Conservation (phyloP, 2,797 vertebrate species). For the Lemur catta region DNA sequence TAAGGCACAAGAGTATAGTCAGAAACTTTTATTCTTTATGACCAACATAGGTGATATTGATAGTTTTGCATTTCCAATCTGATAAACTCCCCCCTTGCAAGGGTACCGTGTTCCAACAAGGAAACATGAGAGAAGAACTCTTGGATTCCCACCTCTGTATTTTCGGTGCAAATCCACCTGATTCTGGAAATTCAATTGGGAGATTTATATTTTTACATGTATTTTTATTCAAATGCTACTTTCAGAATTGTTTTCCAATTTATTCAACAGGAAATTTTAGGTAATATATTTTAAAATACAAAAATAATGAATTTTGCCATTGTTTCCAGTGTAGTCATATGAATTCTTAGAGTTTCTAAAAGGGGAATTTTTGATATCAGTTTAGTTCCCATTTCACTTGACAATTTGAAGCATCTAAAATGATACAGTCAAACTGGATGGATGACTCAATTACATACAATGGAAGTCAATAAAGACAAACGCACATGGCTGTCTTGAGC, state of each 20-base stretch:
- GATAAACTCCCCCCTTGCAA: neutral
- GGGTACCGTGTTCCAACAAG: fast-evolving
- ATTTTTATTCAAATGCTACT: neutral
- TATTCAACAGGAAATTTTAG: neutral
- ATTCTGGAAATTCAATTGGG: neutral
- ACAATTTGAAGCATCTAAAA: constrained; percentile 18
- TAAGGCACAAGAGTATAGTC: neutral
- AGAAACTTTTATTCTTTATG: neutral
- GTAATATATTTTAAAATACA: neutral
- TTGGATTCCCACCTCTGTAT: fast-evolving
- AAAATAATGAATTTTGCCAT: neutral
- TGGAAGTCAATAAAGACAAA: constrained; percentile 23
- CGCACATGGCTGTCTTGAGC: neutral
- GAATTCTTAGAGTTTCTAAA: constrained; percentile 43
- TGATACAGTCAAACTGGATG: neutral
- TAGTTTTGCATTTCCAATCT: neutral
- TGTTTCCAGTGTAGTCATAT: constrained; percentile 27
- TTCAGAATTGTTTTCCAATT: neutral
- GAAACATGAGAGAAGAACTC: neutral
- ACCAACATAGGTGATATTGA: fast-evolving
- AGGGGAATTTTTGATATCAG: neutral
- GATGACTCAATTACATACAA: neutral
- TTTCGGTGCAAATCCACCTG: neutral
- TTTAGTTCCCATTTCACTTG: neutral
- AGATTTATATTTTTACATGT: neutral